phyloP scores from a whole-genome alignment of 1,140 invertebrate genomes.

The Venustaconcha ellipsiformis region DNA sequence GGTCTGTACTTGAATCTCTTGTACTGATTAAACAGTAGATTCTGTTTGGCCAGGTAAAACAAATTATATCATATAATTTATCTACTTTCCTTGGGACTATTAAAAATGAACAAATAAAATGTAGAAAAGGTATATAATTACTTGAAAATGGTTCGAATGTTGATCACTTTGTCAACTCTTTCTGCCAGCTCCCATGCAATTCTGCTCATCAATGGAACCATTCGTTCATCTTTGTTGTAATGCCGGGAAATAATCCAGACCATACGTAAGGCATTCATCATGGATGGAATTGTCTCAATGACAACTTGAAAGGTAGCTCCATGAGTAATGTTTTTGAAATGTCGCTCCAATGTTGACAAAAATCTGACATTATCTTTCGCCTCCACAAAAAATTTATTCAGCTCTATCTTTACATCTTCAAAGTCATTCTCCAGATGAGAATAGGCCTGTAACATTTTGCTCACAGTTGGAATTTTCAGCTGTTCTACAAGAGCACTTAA shows the following conservation, averaged over 20 bases:
- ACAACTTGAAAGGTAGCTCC: conserved; percentile 77
- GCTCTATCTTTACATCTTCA: conserved; percentile 71
- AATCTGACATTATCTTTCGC: conserved; percentile 88
- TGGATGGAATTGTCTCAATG: conserved; percentile 78
- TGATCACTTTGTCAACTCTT: conserved; percentile 80
- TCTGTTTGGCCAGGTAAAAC: no score
- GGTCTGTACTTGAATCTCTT: no score
- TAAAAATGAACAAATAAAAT: no score
- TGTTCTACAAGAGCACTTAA: conserved; percentile 84
- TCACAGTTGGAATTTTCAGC: conserved; percentile 78
- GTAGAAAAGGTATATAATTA: conserved; percentile 60
- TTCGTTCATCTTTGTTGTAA: conserved; percentile 76
- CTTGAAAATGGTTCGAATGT: conserved; percentile 79
- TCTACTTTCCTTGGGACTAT: no score
- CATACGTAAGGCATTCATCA: conserved; percentile 81
- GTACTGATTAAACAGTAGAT: no score
- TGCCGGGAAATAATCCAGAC: conserved; percentile 71
- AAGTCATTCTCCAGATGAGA: conserved; percentile 69
- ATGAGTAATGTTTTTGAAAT: conserved; percentile 84
- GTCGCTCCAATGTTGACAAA: conserved; percentile 81
- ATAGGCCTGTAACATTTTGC: conserved; percentile 75
- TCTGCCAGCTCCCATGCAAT: conserved; percentile 85
- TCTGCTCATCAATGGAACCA: conserved; percentile 83
- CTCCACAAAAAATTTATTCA: conserved; percentile 80
- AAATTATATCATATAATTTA: no score